Base-by-base conservation (phyloP, 1,140 invertebrate genomes). In the Drosophila malerkotliana region DNA sequence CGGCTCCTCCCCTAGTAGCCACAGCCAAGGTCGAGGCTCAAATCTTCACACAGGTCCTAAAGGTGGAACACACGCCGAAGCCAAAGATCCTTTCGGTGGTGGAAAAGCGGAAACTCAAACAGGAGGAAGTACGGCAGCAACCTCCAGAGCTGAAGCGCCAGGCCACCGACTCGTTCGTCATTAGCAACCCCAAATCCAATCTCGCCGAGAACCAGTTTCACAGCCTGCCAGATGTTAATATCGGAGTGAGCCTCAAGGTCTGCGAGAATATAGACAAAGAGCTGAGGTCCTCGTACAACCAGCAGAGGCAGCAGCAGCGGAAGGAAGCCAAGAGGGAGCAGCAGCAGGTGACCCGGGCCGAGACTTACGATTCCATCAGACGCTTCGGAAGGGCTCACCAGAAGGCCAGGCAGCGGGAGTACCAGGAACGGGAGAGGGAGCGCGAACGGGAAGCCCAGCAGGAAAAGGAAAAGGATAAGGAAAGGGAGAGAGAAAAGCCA, bases 221-320 rank as follows among this genome's bases (percentile, higher is more conserved):
- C 84, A 95, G 94, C 4, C 89, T 95, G 59, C 94, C 94, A 7
- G 94, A 95, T 90, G 94, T 95, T 30, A 94, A 94, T 49, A 94
- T 94, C 32, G 93, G 94, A 54, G 94, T 94, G 79, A 94, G 93
- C 72, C 93, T 95, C 28, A 93, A 93, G 74, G 94, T 94, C 73
- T 95, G 94, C 39, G 94, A 95, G 87, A 93, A 92, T 72, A 95
- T 95, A 76, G 94, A 95, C 90, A 93, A 93, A 47, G 94, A 95
- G 90, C 81, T 95, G 52, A 91, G 94, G 48, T 92, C 92, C 34
- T 93, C 91, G 1, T 92, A 92, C 63, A 91, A 92, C 48, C 64
- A 81, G 66, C 92, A 81, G 28, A 47, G 79, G 21, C 72, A 90
- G 53, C 88, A 77, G 55, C 72, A 81, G 92, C 77, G 81, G 55